A percentile compares a stretch with the other conserved stretches of the same genome.
phyloP scores from a whole-genome alignment of 2,113 vertebrate genomes.

The Odontesthes bonariensis region DNA sequence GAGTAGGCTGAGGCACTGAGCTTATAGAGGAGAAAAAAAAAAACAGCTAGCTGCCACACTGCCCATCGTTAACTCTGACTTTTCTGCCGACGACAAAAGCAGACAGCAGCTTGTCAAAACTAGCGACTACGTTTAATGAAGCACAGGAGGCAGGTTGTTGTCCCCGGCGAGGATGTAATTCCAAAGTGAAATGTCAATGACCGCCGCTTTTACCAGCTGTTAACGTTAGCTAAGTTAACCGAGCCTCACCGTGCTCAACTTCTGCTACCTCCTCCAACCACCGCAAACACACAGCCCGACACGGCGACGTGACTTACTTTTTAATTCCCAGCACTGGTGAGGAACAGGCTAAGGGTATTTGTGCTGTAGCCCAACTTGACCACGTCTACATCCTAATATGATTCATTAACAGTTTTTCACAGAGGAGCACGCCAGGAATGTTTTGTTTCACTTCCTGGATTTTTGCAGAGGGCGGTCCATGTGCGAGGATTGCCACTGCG shows the following conservation, averaged over 20 bases:
- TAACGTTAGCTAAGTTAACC: slow-evolving; percentile 40
- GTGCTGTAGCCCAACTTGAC: slow-evolving; percentile 25
- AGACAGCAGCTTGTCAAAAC: not conserved
- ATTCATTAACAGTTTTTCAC: slow-evolving; percentile 41
- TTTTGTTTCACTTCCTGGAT: slow-evolving; percentile 81
- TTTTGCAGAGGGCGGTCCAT: slow-evolving; percentile 66
- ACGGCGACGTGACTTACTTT: slow-evolving; percentile 63
- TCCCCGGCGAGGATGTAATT: rapidly evolving
- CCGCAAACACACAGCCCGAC: not conserved
- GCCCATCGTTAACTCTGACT: slow-evolving; percentile 23
- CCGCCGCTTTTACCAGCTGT: slow-evolving; percentile 16
- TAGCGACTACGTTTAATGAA: not conserved
- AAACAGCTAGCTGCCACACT: slow-evolving; percentile 57
- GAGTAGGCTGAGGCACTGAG: slow-evolving; percentile 1
- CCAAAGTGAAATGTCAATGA: not conserved
- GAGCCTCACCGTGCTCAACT: slow-evolving; percentile 40
- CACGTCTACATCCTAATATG: slow-evolving; percentile 63
- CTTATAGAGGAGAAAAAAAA: slow-evolving; percentile 22
- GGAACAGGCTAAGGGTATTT: slow-evolving; percentile 36
- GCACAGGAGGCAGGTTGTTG: not conserved
- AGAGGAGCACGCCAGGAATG: slow-evolving; percentile 53
- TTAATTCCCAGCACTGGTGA: slow-evolving; percentile 31
- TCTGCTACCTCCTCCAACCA: slow-evolving; percentile 2
- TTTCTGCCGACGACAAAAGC: not conserved
- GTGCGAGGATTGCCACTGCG: slow-evolving; percentile 51